Evolutionary conservation across 1,140 invertebrate species (phyloP).

Genomic region (Gonatopus flavifemur): DNA sequence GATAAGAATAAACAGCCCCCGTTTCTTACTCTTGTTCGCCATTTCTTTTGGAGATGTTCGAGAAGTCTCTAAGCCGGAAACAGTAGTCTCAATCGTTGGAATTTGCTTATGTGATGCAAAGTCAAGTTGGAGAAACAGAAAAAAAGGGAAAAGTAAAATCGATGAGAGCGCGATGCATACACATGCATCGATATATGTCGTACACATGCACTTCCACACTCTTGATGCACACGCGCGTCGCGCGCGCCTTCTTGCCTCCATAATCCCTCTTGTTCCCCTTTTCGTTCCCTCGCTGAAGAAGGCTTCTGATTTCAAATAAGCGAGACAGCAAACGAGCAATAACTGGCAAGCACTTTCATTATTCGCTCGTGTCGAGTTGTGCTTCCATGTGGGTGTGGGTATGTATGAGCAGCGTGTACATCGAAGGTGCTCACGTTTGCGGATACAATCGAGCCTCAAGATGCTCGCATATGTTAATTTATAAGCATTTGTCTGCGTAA

Average conservation of each 20-base stretch:
- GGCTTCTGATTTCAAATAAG: slow-evolving; percentile 18
- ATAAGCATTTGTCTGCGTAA: too few species aligned
- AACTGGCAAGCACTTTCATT: slow-evolving; percentile 27
- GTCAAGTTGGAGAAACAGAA: too few species aligned
- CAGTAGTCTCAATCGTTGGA: slow-evolving; percentile 19
- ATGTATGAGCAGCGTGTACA: neutral
- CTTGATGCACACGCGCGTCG: slow-evolving; percentile 11
- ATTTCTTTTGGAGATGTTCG: too few species aligned
- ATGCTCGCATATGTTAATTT: too few species aligned
- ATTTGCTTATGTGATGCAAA: slow-evolving; percentile 22
- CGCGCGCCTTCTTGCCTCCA: slow-evolving; percentile 12
- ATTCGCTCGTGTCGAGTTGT: slow-evolving; percentile 4
- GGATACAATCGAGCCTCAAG: too few species aligned
- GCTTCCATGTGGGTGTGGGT: neutral
- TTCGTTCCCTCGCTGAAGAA: neutral
- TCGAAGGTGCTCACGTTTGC: too few species aligned
- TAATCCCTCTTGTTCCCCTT: neutral
- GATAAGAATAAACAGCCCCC: too few species aligned
- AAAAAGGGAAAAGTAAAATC: too few species aligned
- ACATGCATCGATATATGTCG: slow-evolving; percentile 8
- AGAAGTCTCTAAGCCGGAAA: slow-evolving; percentile 25
- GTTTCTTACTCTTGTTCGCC: too few species aligned
- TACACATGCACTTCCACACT: too few species aligned
- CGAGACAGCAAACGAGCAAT: slow-evolving; percentile 8
- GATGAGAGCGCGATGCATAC: slow-evolving; percentile 27